Conservation (phyloP, 2,888 invertebrate species). For the Polymixis flavicincta region DNA sequence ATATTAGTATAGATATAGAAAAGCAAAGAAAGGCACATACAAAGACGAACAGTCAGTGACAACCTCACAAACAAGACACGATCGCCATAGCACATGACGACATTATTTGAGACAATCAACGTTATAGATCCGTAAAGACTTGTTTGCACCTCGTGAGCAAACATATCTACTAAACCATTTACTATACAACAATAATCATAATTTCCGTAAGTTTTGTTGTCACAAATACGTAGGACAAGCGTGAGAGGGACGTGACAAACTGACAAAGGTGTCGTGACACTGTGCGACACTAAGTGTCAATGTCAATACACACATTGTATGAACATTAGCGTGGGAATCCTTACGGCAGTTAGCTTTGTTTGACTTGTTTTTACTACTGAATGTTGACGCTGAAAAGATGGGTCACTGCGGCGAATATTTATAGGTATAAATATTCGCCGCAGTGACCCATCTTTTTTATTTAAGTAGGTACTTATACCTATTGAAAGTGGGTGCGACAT, state of each 20-base stretch:
- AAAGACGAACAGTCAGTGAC: not conserved
- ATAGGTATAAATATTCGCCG: too few species aligned
- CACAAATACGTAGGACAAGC: conserved; percentile 21
- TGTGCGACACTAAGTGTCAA: conserved; percentile 68
- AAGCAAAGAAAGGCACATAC: not conserved
- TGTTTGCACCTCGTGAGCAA: conserved; percentile 23
- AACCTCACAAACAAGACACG: conserved; percentile 3
- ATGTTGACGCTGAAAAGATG: conserved; percentile 42
- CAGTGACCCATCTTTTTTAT: too few species aligned
- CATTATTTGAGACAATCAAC: not conserved
- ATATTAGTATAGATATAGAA: not conserved
- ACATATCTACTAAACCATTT: conserved; percentile 39
- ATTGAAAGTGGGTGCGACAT: not conserved
- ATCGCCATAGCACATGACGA: not conserved
- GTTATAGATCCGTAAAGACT: not conserved
- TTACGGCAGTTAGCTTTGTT: conserved; percentile 51
- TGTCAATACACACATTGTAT: conserved; percentile 70
- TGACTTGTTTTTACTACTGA: conserved; percentile 58
- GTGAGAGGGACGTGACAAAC: conserved; percentile 52
- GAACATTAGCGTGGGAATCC: conserved; percentile 75
- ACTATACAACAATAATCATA: conserved; percentile 23
- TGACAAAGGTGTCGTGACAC: conserved; percentile 75
- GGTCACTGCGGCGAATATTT: conserved; percentile 32
- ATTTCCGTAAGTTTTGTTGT: conserved; percentile 52
- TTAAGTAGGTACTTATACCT: not conserved